Conservation (phyloP, 2,888 invertebrate species). For the Tethea ocularis region DNA sequence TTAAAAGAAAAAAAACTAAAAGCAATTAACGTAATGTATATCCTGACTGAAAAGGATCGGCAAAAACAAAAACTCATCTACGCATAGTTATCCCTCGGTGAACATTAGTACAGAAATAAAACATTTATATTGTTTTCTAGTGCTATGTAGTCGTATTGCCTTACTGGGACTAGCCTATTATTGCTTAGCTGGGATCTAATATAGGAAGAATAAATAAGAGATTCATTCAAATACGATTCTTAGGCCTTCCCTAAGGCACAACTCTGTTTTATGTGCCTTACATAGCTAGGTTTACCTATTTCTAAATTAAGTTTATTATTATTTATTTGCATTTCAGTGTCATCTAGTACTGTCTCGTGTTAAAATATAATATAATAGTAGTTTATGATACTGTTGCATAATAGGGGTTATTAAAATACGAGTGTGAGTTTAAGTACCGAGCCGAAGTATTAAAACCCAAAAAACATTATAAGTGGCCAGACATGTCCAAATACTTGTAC, state of each 20-base stretch:
- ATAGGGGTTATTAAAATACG: too few relatives aligned
- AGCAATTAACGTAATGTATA: neutral
- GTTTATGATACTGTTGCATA: too few relatives aligned
- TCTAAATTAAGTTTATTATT: neutral
- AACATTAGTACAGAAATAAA: constrained; percentile 7
- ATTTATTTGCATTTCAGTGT: neutral
- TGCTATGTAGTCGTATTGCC: constrained; percentile 6
- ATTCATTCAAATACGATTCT: neutral
- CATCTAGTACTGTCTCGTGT: too few relatives aligned
- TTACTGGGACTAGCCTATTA: neutral
- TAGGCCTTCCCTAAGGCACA: neutral
- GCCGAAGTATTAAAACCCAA: too few relatives aligned
- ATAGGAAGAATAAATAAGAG: neutral
- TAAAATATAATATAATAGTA: too few relatives aligned
- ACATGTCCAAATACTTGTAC: too few relatives aligned
- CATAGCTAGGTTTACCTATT: neutral
- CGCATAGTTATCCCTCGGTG: neutral
- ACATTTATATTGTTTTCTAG: neutral
- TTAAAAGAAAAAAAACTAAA: too few relatives aligned
- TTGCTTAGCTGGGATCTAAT: constrained; percentile 4
- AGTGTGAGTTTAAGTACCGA: too few relatives aligned
- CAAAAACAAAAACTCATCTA: constrained; percentile 8
- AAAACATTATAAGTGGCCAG: too few relatives aligned
- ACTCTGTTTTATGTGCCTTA: neutral
- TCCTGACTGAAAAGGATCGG: neutral